These are phyloP conservation scores for Holocentrus rufus DNA, from an alignment of 2,797 vertebrate genomes.

Conservation along the genomic window DNA sequence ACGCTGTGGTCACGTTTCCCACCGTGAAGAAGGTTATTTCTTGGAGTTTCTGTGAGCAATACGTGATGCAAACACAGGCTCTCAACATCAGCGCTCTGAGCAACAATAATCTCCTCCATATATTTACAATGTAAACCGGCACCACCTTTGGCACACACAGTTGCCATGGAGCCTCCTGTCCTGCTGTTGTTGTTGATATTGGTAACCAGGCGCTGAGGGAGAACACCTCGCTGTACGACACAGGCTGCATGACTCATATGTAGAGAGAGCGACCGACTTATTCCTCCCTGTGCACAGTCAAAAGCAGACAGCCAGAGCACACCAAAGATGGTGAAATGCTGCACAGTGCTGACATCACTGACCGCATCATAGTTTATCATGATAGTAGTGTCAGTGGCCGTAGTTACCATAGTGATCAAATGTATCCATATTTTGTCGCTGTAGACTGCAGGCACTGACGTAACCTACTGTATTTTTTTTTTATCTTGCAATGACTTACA, in stretches of 20 bases:
- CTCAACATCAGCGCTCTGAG: not conserved
- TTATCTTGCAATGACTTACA: slow-evolving; percentile 3
- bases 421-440: slow-evolving; percentile 2
- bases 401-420: slow-evolving; percentile 30
- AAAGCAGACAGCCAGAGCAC: not conserved
- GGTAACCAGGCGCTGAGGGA: slow-evolving; percentile 44
- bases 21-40: not conserved
- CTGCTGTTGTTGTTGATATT: slow-evolving; percentile 55
- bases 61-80: not conserved
- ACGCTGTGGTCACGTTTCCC: slow-evolving; percentile 1
- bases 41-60: not conserved
- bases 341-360: not conserved
- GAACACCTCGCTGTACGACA: not conserved
- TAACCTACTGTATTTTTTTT: too few relatives aligned
- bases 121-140: slow-evolving; percentile 48
- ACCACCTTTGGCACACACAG: slow-evolving; percentile 38
- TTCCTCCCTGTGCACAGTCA: not conserved
- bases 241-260: slow-evolving; percentile 57
- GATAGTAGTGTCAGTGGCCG: not conserved
- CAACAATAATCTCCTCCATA: slow-evolving; percentile 8
- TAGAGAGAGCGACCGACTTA: slow-evolving; percentile 24
- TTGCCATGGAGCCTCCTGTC: slow-evolving; percentile 51
- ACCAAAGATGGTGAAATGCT: slow-evolving; percentile 17
- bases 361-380: not conserved
- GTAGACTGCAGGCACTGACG: not conserved